Evolutionary conservation across 2,113 vertebrate genomes (phyloP).

Genomic region (Macquaria ambigua): DNA sequence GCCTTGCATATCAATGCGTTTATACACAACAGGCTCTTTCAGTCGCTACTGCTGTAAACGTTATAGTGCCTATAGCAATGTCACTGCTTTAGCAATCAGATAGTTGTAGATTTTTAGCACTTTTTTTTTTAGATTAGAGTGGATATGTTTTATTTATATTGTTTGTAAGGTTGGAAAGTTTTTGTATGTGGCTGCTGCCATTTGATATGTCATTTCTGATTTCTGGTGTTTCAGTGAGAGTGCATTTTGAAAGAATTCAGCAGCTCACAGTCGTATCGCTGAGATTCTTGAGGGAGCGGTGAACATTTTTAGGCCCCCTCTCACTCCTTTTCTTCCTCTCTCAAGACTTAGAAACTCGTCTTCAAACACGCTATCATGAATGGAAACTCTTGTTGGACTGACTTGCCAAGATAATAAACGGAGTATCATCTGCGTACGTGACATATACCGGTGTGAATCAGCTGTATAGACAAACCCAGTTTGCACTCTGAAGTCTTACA

Average conservation of each 20-base stretch:
- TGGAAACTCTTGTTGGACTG: conserved; percentile 27
- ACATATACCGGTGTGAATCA: conserved; percentile 15
- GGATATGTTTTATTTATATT: conserved; percentile 60
- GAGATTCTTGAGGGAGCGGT: conserved; percentile 22
- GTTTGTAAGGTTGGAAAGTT: conserved; percentile 43
- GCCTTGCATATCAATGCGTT: conserved; percentile 62
- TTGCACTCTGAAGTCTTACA: conserved; percentile 84
- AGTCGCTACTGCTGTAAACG: conserved; percentile 71
- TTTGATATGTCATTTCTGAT: conserved; percentile 48
- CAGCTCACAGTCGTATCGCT: conserved; percentile 14
- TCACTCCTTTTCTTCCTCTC: conserved; percentile 37
- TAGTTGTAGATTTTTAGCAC: conserved; percentile 40
- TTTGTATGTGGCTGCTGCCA: conserved; percentile 56
- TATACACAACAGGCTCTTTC: conserved; percentile 57
- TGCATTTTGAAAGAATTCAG: conserved; percentile 10
- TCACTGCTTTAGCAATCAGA: conserved; percentile 64
- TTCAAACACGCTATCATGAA: neutral
- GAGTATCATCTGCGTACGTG: conserved; percentile 26
- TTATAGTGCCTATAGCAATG: conserved; percentile 77
- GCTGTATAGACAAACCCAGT: conserved; percentile 54
- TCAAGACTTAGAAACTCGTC: conserved; percentile 24
- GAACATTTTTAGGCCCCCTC: conserved; percentile 4
- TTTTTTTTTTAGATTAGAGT: conserved; percentile 47
- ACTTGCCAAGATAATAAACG: conserved; percentile 12
- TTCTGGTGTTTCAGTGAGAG: conserved; percentile 30